phyloP scores from a whole-genome alignment of 2,113 vertebrate genomes.

The Hypanus sabinus region DNA sequence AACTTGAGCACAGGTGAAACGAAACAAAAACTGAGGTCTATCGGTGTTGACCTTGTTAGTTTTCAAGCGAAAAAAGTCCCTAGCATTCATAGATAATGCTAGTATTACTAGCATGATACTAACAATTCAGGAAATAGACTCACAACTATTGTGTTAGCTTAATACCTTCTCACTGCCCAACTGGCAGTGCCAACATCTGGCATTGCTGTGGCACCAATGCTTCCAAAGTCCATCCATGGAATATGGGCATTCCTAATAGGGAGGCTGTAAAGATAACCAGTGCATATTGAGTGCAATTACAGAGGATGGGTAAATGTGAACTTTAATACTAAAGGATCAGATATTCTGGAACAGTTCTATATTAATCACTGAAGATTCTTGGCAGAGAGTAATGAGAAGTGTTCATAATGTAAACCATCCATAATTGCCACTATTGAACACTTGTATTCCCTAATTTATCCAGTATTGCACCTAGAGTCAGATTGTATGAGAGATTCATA shows the following conservation, averaged over 20 bases:
- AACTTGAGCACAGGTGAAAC: neutral
- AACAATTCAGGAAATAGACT: no score
- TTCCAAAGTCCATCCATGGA: constrained; percentile 21
- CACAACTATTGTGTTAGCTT: neutral
- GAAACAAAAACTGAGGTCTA: neutral
- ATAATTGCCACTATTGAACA: neutral
- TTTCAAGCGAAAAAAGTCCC: neutral
- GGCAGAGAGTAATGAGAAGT: no score
- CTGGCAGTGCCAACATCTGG: neutral
- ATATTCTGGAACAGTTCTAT: neutral
- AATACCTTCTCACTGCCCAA: neutral
- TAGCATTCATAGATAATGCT: neutral
- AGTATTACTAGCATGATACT: no score
- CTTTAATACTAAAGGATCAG: neutral
- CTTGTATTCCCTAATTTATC: no score
- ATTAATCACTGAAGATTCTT: neutral
- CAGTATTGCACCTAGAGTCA: neutral
- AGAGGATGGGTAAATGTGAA: neutral
- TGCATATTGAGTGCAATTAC: neutral
- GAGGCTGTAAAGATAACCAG: neutral
- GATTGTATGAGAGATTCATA: neutral
- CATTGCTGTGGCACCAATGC: neutral
- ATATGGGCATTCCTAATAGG: neutral
- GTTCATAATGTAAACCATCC: neutral
- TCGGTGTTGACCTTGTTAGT: neutral